Percentiles rank a stretch among this genome's conserved stretches.
phyloP scores from a whole-genome alignment of 2,888 invertebrate species.

The Dromius quadrimaculatus region DNA sequence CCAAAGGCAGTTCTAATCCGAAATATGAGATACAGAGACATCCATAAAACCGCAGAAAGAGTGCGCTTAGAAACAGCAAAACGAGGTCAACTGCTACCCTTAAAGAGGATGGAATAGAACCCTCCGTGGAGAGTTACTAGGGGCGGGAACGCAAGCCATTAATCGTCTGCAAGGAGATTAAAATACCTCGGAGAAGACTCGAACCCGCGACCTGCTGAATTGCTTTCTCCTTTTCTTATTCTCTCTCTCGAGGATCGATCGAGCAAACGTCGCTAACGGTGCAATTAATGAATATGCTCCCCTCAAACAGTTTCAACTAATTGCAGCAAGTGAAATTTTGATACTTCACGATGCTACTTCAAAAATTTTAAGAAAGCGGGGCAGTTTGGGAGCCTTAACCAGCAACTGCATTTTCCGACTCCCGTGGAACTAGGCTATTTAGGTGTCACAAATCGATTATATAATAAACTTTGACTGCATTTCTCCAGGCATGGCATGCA shows the following conservation, averaged over 20 bases:
- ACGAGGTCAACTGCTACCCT: conserved; percentile 27
- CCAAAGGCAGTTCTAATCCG: conserved; percentile 24
- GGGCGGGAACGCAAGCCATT: conserved; percentile 28
- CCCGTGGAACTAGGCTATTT: too few relatives aligned
- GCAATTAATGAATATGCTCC: conserved; percentile 31
- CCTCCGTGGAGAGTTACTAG: too few relatives aligned
- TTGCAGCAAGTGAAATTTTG: too few relatives aligned
- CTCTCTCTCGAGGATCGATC: conserved; percentile 26
- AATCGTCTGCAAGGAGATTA: conserved; percentile 49
- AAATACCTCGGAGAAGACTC: conserved; percentile 48
- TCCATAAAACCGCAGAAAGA: conserved; percentile 36
- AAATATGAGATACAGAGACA: conserved; percentile 47
- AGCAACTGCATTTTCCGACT: too few relatives aligned
- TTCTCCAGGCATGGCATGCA: too few relatives aligned
- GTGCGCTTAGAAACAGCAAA: conserved; percentile 19
- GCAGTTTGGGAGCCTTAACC: too few relatives aligned
- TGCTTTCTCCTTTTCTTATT: neutral
- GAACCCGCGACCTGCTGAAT: conserved; percentile 24
- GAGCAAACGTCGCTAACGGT: conserved; percentile 27
- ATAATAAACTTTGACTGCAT: too few relatives aligned
- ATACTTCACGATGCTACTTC: too few relatives aligned
- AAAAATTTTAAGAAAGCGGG: too few relatives aligned
- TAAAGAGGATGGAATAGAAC: conserved; percentile 40
- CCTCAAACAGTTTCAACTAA: conserved; percentile 24
- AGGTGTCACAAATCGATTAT: too few relatives aligned